Base-by-base conservation (phyloP, 2,113 vertebrate species). In the Scatophagus argus region DNA sequence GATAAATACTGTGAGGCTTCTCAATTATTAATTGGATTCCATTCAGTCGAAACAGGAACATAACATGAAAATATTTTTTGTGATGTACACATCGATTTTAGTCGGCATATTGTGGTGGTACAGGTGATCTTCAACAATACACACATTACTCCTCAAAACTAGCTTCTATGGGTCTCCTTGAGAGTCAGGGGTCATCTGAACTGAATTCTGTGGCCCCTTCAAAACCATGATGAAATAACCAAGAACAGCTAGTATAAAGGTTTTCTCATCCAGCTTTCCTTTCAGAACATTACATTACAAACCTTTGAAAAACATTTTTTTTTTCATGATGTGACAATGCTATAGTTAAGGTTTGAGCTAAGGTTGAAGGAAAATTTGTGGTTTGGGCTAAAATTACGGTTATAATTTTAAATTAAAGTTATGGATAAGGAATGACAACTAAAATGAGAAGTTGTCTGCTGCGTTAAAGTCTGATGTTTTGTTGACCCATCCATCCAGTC, bases 1-100 rank as follows among this genome's bases (percentile, higher is more conserved):
- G 17, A 25, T n/a, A 68, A 79, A 60, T 21, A 23, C 61, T 29
- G 16, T 46, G 11, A 71, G 61, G 27, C 13, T 14, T 61, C 54
- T 66, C 14, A 14, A 55, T 27, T 61, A 10, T 55, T 12, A n/a
- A 60, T 3, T 29, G 6, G 16, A 55, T 62, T 32, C 4, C 23
- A 32, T 66, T 61, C 31, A 41, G 46, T 8, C 1, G 1, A 38
- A 55, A 55, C 47, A 46, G 54, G 10, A 54, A 66, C 9, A 60
- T 10, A 19, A 51, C 21, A 13, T 67, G 23, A 8, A 7, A 19
- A 21, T 39, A 3, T 27, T 6, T 67, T 66, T 27, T 44, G 29
- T 14, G 14, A 8, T 25, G 17, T 16, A 16, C 38, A 38, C 6
- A 31, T 14, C 2, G 3, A 21, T 46, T 47, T 59, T 8, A 47